Conservation (phyloP, 2,888 invertebrate genomes). For the Monoplex corrugatus region DNA sequence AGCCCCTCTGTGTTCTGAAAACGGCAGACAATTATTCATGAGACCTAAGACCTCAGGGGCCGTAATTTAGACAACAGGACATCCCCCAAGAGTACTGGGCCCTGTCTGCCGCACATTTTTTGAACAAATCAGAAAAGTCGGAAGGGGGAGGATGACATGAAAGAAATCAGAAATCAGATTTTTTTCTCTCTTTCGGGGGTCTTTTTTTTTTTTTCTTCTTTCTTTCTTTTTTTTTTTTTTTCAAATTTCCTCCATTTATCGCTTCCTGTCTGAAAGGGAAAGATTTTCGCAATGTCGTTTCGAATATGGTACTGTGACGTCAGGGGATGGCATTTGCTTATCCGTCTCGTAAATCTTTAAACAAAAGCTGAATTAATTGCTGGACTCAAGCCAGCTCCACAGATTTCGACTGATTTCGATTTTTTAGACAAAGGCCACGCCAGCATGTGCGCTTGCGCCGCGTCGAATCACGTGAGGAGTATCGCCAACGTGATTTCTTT, state of each 20-base stretch:
- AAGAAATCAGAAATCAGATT: background rate
- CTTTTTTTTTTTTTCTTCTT: background rate
- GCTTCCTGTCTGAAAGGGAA: background rate
- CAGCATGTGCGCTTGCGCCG: no score
- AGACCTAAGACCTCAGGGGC: background rate
- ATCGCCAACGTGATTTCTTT: no score
- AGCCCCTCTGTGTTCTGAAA: background rate
- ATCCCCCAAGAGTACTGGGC: background rate
- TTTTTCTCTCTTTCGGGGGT: no score
- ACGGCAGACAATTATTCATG: background rate
- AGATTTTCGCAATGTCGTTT: background rate
- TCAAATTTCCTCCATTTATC: no score
- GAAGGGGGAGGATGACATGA: background rate
- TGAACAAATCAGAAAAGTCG: no score
- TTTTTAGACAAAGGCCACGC: no score
- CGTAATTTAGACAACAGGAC: conserved; percentile 9
- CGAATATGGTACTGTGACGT: background rate
- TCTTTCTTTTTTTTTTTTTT: background rate
- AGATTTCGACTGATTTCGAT: no score
- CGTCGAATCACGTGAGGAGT: no score
- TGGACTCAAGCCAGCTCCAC: no score
- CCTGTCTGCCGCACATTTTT: background rate
- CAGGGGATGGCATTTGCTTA: no score
- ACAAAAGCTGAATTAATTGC: no score
- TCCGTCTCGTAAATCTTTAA: no score